A percentile compares a stretch with the other conserved stretches of the same genome.
phyloP scores from a whole-genome alignment of 2,888 invertebrate species.

The Zygothrica quintamaculata region DNA sequence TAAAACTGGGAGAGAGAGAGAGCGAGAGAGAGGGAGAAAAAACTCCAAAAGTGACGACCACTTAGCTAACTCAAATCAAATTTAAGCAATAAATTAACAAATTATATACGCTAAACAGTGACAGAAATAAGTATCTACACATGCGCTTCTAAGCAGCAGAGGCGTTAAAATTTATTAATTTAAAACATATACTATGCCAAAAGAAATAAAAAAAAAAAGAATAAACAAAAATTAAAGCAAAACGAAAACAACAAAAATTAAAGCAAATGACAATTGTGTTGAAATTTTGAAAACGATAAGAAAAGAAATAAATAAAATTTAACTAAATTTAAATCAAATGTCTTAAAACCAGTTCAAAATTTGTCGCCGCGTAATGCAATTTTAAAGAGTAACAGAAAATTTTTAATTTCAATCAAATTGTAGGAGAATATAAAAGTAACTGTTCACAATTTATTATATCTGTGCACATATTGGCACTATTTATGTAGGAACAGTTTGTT shows the following conservation, averaged over 20 bases:
- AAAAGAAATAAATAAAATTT: slow-evolving; percentile 12
- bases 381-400: slow-evolving; percentile 20
- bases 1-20: no score
- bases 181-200: no score
- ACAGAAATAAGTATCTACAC: slow-evolving; percentile 49
- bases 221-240: not conserved
- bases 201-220: slow-evolving; percentile 19
- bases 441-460: no score
- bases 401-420: no score
- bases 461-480: no score
- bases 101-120: slow-evolving; percentile 47
- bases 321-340: slow-evolving; percentile 28
- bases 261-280: no score
- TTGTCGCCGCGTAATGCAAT: slow-evolving; percentile 20
- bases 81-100: slow-evolving; percentile 61
- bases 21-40: no score
- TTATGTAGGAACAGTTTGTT: no score
- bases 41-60: slow-evolving; percentile 24
- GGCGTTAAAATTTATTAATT: slow-evolving; percentile 55
- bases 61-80: slow-evolving; percentile 56
- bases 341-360: not conserved
- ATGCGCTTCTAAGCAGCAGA: slow-evolving; percentile 45
- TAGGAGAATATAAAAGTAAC: no score
- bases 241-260: not conserved
- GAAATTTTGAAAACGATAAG: no score